phyloP scores from a whole-genome alignment of 2,888 invertebrate species.

The Microplitis manilae region DNA sequence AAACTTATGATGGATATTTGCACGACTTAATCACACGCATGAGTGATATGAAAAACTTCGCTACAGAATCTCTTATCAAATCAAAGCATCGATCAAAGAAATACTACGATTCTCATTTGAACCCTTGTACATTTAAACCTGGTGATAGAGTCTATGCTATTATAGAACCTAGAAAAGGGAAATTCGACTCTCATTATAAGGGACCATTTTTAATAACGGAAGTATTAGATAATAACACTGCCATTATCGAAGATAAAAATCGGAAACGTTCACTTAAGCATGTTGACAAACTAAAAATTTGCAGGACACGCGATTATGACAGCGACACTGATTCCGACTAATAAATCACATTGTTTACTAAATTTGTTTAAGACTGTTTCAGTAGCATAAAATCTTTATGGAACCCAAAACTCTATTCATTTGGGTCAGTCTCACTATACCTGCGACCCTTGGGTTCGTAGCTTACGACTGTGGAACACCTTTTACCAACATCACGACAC shows the following conservation, averaged over 20 bases:
- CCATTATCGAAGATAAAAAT: slow-evolving; percentile 3
- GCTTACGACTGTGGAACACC: background rate
- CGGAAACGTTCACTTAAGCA: background rate
- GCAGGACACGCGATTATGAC: too few species aligned
- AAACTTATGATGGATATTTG: slow-evolving; percentile 22
- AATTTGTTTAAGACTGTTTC: too few species aligned
- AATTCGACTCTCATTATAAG: slow-evolving; percentile 23
- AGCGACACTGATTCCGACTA: too few species aligned
- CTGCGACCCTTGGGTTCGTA: background rate
- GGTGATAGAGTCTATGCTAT: slow-evolving; percentile 30
- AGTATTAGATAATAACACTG: slow-evolving; percentile 27
- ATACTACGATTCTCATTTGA: slow-evolving; percentile 32
- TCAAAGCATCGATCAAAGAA: slow-evolving; percentile 30
- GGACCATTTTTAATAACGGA: slow-evolving; percentile 30
- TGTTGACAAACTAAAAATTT: slow-evolving; percentile 22
- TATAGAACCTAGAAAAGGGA: slow-evolving; percentile 28
- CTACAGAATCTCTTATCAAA: background rate
- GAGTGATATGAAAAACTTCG: background rate
- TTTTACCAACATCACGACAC: background rate
- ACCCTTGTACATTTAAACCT: background rate
- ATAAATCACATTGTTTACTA: too few species aligned
- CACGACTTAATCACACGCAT: background rate
- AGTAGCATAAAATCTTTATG: too few species aligned
- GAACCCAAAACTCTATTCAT: too few species aligned
- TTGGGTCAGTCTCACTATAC: too few species aligned